Evolutionary conservation across 2,797 vertebrate genomes (phyloP), one percentile per base, ranked within the genome.

Genomic region (Alouatta caraya): DNA sequence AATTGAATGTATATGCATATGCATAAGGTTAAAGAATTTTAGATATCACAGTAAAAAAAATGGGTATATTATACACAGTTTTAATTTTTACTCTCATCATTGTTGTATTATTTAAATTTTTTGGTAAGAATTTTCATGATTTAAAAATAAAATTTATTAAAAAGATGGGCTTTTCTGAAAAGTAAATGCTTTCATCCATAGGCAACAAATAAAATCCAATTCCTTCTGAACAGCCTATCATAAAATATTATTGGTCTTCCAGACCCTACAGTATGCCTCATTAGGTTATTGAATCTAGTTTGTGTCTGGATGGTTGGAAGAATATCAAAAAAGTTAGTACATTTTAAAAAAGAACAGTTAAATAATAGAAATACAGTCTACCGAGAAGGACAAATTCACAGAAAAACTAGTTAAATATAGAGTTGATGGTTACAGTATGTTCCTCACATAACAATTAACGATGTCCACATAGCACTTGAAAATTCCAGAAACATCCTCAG

Each of bases 201-300:
- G 67, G 42, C 39, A 88, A 83, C 30, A 82, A 88, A 93, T 89
- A 96, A 96, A 97, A 95, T 37, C 61, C 48, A 90, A 50, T 57
- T 96, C 13, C 28, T 28, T 90, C 59, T 70, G 39, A 92, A 95
- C 1, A 96, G 42, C 10, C 67, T 67, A 26, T 48, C 76, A 75
- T 96, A 96, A 95, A 96, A 91, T 59, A 92, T 80, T 75, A 87
- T 61, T 81, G 59, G 39, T 78, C 90, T 78, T 59, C 10, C 0
- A 39, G 79, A 89, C 15, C 59, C 48, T 88, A 75, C 48, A 95
- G n/a, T 90, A 55, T 28, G 78, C 24, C 87, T 80, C 76, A 17
- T 57, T 92, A 70, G 78, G 82, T 84, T 86, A 50, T 12, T 79
- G 57, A 94, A 88, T 90, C 24, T 15, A 64, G 52, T 79, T 97